phyloP scores from a whole-genome alignment of 1,140 invertebrate genomes.

The Polypedilum vanderplanki region DNA sequence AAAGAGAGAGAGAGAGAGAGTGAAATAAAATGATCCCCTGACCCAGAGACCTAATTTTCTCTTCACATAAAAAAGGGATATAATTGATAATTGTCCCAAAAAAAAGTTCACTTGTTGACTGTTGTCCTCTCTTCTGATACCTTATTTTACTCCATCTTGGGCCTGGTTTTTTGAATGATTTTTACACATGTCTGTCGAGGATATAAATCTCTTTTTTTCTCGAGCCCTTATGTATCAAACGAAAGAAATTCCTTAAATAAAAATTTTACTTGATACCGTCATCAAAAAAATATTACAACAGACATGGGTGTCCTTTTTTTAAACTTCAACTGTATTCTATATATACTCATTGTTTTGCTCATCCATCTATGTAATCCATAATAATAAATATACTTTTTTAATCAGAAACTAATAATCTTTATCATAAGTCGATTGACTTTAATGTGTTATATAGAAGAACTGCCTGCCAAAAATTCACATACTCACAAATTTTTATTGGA shows the following conservation, averaged over 20 bases:
- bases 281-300: constrained; percentile 26
- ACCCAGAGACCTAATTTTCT: constrained; percentile 27
- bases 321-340: too few relatives aligned
- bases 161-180: constrained; percentile 4
- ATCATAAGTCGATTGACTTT: too few relatives aligned
- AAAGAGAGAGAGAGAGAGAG: neutral
- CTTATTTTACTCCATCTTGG: neutral
- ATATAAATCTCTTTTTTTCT: constrained; percentile 18
- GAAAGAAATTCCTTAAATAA: neutral
- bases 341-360: too few relatives aligned
- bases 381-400: too few relatives aligned
- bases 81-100: constrained; percentile 28
- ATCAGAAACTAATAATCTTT: too few relatives aligned
- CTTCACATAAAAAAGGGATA: constrained; percentile 15
- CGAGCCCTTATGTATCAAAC: neutral
- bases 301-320: neutral
- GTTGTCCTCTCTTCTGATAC: neutral
- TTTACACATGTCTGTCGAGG: constrained; percentile 1
- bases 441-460: neutral
- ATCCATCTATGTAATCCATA: too few relatives aligned
- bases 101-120: neutral
- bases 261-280: neutral
- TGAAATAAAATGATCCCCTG: neutral
- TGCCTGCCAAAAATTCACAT: neutral
- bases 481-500: constrained; percentile 2